phyloP scores from a whole-genome alignment of 2,113 vertebrate genomes.

The Crotalus horridus region DNA sequence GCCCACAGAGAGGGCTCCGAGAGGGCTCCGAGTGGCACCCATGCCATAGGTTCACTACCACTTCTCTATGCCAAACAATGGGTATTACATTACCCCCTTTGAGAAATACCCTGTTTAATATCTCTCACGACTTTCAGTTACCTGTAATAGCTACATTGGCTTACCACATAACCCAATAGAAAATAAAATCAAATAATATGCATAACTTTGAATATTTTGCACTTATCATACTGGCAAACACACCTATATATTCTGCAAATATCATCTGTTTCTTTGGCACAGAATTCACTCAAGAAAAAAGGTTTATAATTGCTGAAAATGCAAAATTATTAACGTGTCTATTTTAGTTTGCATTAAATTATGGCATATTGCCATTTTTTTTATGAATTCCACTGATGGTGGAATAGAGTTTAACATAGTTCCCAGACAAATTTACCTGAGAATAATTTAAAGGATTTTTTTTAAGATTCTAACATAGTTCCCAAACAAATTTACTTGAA shows the following conservation, averaged over 20 bases:
- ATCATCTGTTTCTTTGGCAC: background rate
- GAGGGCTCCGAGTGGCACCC: too few species aligned
- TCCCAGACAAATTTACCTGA: too few species aligned
- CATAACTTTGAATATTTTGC: background rate
- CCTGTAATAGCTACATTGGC: background rate
- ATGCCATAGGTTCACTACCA: too few species aligned
- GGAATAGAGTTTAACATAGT: background rate
- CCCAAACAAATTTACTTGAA: background rate
- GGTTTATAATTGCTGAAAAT: background rate
- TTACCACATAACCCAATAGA: background rate
- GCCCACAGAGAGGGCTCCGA: too few species aligned
- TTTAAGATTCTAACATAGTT: background rate
- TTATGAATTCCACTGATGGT: background rate
- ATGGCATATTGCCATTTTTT: background rate
- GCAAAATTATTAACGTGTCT: background rate
- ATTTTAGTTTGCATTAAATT: rapidly evolving
- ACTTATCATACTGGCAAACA: background rate
- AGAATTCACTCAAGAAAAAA: background rate
- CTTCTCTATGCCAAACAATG: background rate
- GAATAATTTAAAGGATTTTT: background rate
- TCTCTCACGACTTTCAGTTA: background rate
- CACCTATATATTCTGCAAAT: background rate
- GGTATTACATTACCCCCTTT: background rate
- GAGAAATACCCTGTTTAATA: background rate
- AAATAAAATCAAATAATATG: background rate